A percentile compares a stretch with the other conserved stretches of the same genome.
phyloP scores from a whole-genome alignment of 2,113 vertebrate species.

The Saimiri boliviensis region DNA sequence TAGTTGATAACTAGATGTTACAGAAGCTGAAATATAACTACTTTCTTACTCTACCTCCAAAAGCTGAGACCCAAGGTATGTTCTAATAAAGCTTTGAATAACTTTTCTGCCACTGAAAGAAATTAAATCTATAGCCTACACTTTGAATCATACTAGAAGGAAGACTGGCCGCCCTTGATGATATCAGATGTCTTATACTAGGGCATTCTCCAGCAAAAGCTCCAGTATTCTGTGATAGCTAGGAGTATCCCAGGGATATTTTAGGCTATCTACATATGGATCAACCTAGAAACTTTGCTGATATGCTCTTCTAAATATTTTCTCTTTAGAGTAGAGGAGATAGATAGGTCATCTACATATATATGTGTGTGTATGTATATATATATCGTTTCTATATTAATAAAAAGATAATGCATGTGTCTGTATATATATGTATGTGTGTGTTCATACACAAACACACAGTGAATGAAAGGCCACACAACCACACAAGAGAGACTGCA shows the following conservation, averaged over 20 bases:
- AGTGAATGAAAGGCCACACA: neutral
- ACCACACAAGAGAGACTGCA: neutral
- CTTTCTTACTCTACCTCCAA: neutral
- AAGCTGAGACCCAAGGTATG: conserved; percentile 20
- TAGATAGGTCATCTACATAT: neutral
- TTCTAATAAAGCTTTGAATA: neutral
- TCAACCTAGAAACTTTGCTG: neutral
- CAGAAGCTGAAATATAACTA: conserved; percentile 48
- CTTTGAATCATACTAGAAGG: neutral
- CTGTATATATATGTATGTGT: neutral
- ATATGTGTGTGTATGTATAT: neutral
- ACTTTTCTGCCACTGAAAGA: neutral
- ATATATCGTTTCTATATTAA: neutral
- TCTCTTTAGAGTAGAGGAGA: neutral
- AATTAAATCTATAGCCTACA: neutral
- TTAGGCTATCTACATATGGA: neutral
- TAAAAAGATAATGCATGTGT: neutral
- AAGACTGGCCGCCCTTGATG: neutral
- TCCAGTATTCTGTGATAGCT: neutral
- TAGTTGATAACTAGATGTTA: conserved; percentile 56
- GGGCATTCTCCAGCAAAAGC: neutral
- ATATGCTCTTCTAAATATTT: neutral
- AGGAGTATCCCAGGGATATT: neutral
- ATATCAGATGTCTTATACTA: neutral
- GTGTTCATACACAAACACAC: neutral